These are phyloP conservation scores for Eupristina koningsbergeri DNA, from an alignment of 1,140 invertebrate genomes.

Conservation along the genomic window DNA sequence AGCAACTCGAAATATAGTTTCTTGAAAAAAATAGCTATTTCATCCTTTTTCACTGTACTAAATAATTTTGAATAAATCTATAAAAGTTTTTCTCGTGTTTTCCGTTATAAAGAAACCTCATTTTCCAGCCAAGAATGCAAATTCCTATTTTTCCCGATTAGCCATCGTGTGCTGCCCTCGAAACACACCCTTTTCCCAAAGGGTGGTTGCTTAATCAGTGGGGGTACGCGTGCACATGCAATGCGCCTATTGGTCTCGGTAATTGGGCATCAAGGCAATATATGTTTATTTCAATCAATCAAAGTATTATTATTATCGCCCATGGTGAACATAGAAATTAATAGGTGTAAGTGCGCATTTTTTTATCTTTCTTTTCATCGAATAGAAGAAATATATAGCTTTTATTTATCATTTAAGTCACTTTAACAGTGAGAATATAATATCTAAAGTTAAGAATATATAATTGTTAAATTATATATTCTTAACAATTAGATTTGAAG, in stretches of 20 bases:
- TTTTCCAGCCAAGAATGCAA: not conserved
- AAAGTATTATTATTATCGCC: not conserved
- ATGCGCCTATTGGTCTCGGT: not conserved
- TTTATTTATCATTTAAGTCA: no score
- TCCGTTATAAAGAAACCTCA: not conserved
- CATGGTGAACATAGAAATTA: not conserved
- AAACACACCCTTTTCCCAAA: not conserved
- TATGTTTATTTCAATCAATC: constrained; percentile 7
- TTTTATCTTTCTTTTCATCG: no score
- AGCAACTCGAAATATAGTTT: no score
- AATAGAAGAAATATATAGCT: no score
- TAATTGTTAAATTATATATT: no score
- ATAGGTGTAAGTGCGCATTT: not conserved
- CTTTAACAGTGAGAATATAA: no score
- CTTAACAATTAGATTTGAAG: no score
- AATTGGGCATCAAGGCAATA: constrained; percentile 1
- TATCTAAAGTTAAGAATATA: no score
- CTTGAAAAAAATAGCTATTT: no score
- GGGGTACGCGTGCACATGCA: constrained; percentile 4
- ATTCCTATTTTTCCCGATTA: not conserved
- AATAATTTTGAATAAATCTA: no score
- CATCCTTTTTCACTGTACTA: no score
- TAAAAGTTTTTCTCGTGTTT: no score
- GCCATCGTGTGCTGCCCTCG: not conserved
- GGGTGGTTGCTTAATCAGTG: not conserved